A percentile compares a stretch with the other conserved stretches of the same genome.
Conservation (phyloP, 2,113 vertebrate genomes). For the Stomatorhinus ivindoensis region DNA sequence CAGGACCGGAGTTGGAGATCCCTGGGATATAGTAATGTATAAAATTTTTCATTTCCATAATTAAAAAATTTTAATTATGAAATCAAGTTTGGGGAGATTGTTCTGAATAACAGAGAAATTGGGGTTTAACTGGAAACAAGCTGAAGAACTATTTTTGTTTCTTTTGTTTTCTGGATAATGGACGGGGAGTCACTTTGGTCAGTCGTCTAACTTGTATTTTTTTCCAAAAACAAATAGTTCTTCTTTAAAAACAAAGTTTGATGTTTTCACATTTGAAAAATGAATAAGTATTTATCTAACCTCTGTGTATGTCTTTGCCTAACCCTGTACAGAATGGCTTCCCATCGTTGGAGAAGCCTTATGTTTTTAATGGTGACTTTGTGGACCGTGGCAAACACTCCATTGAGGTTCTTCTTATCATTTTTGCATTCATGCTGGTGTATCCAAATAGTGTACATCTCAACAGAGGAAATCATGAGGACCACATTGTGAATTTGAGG, state of each 20-base stretch:
- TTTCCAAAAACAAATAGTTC: no score
- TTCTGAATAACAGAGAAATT: background rate
- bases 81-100: background rate
- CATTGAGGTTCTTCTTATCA: constrained; percentile 78
- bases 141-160: background rate
- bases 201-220: background rate
- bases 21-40: background rate
- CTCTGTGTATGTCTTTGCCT: background rate
- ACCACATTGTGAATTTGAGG: constrained; percentile 86
- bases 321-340: constrained; percentile 73
- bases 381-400: constrained; percentile 87
- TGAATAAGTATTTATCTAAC: background rate
- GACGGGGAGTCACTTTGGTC: background rate
- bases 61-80: background rate
- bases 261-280: background rate
- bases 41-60: background rate
- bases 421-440: constrained; percentile 82
- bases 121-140: background rate
- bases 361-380: constrained; percentile 87
- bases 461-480: constrained; percentile 88
- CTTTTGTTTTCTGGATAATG: background rate
- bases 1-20: no score
- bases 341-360: constrained; percentile 77
- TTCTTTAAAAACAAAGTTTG: background rate
- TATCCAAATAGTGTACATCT: constrained; percentile 83